Conservation (phyloP, 1,140 invertebrate genomes). For the Cotesia typhae region DNA sequence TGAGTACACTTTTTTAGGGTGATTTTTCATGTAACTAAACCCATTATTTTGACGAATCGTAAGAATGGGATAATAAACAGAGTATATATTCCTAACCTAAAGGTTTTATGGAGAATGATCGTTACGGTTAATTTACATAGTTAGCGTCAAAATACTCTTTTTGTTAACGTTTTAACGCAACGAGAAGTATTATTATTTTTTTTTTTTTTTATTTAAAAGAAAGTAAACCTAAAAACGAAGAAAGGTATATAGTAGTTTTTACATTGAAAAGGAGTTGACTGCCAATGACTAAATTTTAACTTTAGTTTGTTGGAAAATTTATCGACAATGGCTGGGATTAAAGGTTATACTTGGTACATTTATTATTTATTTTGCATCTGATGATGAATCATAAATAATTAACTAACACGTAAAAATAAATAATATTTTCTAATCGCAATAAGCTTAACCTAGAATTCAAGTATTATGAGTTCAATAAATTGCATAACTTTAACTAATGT, state of each 20-base stretch:
- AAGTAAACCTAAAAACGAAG: too few species aligned
- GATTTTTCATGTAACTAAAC: too few species aligned
- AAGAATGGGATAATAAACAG: too few species aligned
- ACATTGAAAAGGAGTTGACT: conserved; percentile 3
- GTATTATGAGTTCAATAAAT: neutral
- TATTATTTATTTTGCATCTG: neutral
- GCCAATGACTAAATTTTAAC: conserved; percentile 34
- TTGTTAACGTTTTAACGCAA: too few species aligned
- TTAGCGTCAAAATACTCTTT: too few species aligned
- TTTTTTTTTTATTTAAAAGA: too few species aligned
- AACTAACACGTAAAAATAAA: neutral
- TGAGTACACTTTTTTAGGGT: too few species aligned
- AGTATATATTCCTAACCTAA: too few species aligned
- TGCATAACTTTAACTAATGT: neutral
- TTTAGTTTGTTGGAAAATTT: conserved; percentile 45
- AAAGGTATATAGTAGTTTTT: conserved; percentile 19
- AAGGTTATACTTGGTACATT: conserved; percentile 53
- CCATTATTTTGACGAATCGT: too few species aligned
- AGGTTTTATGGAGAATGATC: too few species aligned
- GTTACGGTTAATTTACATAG: too few species aligned
- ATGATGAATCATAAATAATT: neutral
- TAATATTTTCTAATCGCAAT: neutral
- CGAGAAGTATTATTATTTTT: too few species aligned
- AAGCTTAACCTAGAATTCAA: neutral
- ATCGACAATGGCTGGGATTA: conserved; percentile 60